Percentiles rank a stretch among this genome's conserved stretches.
Evolutionary conservation across 53 echinoderm and acorn worm genomes (phyloP).

Genomic region (Stichopus horrens): DNA sequence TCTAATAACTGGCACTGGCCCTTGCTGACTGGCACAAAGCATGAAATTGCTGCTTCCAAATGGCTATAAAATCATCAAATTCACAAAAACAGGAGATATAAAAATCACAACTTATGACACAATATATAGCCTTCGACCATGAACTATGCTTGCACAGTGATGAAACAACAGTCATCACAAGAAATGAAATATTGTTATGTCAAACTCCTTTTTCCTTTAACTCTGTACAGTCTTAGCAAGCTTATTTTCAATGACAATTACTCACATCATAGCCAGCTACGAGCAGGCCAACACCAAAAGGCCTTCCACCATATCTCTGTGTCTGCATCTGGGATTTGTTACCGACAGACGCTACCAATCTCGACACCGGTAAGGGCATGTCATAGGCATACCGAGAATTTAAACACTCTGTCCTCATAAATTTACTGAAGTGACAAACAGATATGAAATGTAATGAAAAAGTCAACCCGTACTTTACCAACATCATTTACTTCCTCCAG

Average conservation of each 20-base stretch:
- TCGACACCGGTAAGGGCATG: slow-evolving; percentile 76
- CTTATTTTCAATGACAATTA: not conserved
- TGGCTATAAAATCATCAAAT: too few species aligned
- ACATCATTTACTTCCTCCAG: too few species aligned
- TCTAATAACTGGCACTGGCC: too few species aligned
- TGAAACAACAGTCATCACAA: too few species aligned
- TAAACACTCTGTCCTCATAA: slow-evolving; percentile 96
- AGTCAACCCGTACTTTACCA: too few species aligned
- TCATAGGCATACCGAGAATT: slow-evolving; percentile 96
- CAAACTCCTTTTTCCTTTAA: not conserved
- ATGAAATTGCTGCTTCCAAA: too few species aligned
- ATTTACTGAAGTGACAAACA: slow-evolving; percentile 67
- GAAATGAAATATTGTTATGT: not conserved
- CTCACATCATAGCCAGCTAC: slow-evolving; percentile 98
- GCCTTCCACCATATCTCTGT: slow-evolving; percentile 92
- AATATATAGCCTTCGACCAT: too few species aligned
- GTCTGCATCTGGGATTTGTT: slow-evolving; percentile 98
- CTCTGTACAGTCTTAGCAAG: not conserved
- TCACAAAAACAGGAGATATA: too few species aligned
- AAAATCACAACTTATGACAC: too few species aligned
- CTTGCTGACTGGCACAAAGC: too few species aligned
- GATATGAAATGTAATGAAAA: too few species aligned
- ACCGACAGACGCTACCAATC: slow-evolving; percentile 76
- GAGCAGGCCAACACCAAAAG: slow-evolving; percentile 91
- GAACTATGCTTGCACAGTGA: not conserved